Base-by-base conservation (phyloP, 2,797 vertebrate genomes). In the Sebastes melanostomus region DNA sequence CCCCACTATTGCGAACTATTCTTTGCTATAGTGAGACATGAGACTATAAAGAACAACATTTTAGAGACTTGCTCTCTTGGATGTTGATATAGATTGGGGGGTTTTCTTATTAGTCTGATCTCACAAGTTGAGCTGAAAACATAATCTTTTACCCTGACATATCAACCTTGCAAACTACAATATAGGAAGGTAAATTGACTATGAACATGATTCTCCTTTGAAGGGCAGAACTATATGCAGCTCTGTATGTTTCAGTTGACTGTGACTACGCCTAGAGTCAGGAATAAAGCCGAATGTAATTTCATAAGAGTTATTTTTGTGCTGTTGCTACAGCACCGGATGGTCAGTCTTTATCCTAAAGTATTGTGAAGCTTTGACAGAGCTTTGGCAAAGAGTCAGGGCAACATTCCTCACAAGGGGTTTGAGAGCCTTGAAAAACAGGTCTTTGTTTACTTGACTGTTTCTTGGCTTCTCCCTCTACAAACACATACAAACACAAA, bases 341-440 rank as follows among this genome's bases (percentile, higher is more conserved):
- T 69, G 79, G 84, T 77, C 79, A 86, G 73, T 86, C 70, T 88
- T 80, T 66, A 83, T 84, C 80, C 62, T 60, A 50, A 83, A 54
- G 75, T 71, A 66, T 68, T 75, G 54, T 72, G 63, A 87, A 55
- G 82, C 52, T 87, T 69, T 85, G 83, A 86, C 76, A 82, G 70
- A 83, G 79, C 75, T 80, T 70, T 77, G 71, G 58, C 69, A 79
- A 75, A 82, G 60, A 77, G 60, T 86, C 81, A 62, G 29, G 67
- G 80, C 73, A 83, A 63, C 59, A 72, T 25, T 80, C 58, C 75
- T 87, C 85, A 89, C 75, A 73, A 42, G 81, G 63, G 83, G 63
- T 66, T 89, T 84, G 75, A 88, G 52, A 84, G 77, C 84, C 80
- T 84, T 89, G 84, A 88, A 88, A 36, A 83, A 87, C 66, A 82